phyloP scores from a whole-genome alignment of 2,113 vertebrate species.

The Triplophysa dalaica region DNA sequence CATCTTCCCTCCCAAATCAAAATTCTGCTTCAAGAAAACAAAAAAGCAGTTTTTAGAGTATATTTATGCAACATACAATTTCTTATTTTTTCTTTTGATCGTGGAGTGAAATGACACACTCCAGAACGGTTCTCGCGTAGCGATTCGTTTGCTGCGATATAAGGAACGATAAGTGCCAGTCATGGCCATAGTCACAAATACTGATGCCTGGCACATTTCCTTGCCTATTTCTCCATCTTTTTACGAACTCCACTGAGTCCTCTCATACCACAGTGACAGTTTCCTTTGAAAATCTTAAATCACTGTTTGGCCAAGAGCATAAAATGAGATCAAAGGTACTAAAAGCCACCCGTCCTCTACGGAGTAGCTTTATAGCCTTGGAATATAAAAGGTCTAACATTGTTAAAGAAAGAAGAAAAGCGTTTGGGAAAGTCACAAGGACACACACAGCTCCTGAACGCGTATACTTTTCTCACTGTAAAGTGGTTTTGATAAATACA shows the following conservation, averaged over 20 bases:
- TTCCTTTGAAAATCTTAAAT: background rate
- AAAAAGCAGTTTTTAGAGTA: background rate
- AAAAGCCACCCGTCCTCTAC: slow-evolving; percentile 11
- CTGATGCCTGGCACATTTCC: slow-evolving; percentile 29
- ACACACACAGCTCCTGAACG: background rate
- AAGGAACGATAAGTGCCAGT: background rate
- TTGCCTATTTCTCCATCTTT: slow-evolving; percentile 7
- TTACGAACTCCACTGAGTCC: background rate
- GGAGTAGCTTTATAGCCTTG: slow-evolving; percentile 16
- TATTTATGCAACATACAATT: background rate
- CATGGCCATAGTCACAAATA: background rate
- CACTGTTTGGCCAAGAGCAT: background rate
- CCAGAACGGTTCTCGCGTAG: background rate
- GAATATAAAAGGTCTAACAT: slow-evolving; percentile 14
- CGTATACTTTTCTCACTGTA: background rate
- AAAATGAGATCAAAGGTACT: background rate
- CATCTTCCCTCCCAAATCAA: background rate
- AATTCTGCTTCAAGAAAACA: background rate
- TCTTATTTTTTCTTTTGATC: background rate
- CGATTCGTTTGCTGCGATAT: background rate
- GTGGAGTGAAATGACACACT: background rate
- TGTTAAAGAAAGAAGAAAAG: background rate
- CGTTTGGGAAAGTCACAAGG: background rate
- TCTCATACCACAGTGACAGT: background rate
- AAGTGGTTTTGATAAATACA: slow-evolving; percentile 11